Percentiles rank a stretch among this genome's conserved stretches.
phyloP scores from a whole-genome alignment of 2,797 vertebrate genomes.

The Antrozous pallidus region DNA sequence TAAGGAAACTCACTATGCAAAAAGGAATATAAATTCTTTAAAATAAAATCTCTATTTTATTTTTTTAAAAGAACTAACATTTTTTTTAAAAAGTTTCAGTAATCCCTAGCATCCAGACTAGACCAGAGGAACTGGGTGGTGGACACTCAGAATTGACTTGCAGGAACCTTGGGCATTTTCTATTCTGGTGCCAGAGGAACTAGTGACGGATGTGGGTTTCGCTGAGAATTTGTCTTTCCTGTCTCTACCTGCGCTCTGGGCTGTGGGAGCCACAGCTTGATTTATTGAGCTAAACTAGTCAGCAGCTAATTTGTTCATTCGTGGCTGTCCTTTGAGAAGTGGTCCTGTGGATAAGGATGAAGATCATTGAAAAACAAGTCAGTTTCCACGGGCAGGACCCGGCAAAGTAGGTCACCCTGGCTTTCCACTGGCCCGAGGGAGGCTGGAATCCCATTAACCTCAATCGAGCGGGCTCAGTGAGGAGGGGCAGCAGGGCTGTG shows the following conservation, averaged over 20 bases:
- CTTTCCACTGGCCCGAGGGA: slow-evolving; percentile 58
- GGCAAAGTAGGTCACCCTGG: slow-evolving; percentile 68
- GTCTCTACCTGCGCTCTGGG: slow-evolving; percentile 52
- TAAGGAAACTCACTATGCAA: slow-evolving; percentile 59
- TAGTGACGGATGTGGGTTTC: slow-evolving; percentile 12
- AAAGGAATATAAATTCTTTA: slow-evolving; percentile 55
- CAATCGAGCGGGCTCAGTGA: slow-evolving; percentile 29
- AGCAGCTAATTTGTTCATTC: slow-evolving; percentile 73
- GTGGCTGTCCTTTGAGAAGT: slow-evolving; percentile 73
- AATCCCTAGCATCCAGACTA: slow-evolving; percentile 63
- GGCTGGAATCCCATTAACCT: slow-evolving; percentile 66
- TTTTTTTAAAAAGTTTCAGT: background rate
- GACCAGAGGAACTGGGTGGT: slow-evolving; percentile 41
- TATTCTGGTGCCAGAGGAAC: slow-evolving; percentile 10
- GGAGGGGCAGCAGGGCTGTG: slow-evolving; percentile 29
- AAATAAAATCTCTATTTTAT: background rate
- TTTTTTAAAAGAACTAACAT: background rate
- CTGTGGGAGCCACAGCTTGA: slow-evolving; percentile 56
- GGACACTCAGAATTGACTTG: slow-evolving; percentile 25
- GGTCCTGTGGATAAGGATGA: slow-evolving; percentile 67
- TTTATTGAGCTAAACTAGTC: slow-evolving; percentile 76
- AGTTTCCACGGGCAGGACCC: slow-evolving; percentile 42
- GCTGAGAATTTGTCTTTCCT: slow-evolving; percentile 52
- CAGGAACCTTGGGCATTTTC: slow-evolving; percentile 41
- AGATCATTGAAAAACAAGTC: slow-evolving; percentile 73